A percentile compares a stretch with the other conserved stretches of the same genome.
These are phyloP conservation scores for Bergia puertoricense DNA, from an alignment of 92 coral and sea anemone species.

Conservation along the genomic window DNA sequence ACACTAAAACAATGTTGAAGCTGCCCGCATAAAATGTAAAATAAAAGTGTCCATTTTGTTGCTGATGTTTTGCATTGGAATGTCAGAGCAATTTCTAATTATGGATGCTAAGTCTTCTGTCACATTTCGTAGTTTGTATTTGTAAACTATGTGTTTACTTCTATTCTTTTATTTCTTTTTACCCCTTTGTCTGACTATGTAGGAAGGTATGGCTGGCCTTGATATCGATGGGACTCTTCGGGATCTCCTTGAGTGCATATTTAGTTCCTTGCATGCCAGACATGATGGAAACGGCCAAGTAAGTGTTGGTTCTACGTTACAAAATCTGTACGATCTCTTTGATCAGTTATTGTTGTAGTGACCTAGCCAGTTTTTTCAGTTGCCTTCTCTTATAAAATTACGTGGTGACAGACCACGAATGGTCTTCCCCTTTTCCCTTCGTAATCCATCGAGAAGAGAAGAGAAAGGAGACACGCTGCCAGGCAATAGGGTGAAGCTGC, in stretches of 20 bases:
- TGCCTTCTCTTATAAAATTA: no score
- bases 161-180: background rate
- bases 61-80: background rate
- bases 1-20: background rate
- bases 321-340: background rate
- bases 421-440: no score
- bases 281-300: constrained; percentile 87
- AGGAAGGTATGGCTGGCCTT: constrained; percentile 88
- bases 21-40: background rate
- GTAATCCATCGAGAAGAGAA: no score
- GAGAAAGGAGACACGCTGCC: no score
- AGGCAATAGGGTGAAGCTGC: no score
- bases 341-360: no score
- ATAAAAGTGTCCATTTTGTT: background rate
- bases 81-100: background rate
- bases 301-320: background rate
- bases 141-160: background rate
- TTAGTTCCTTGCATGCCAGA: constrained; percentile 92
- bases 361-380: no score
- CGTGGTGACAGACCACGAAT: no score
- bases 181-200: background rate
- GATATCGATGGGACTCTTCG: constrained; percentile 71
- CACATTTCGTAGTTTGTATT: background rate
- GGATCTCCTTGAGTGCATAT: constrained; percentile 76
- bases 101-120: background rate